Percentiles rank a stretch among this genome's conserved stretches.
Conservation (phyloP, 2,797 vertebrate species). For the Lagocephalus sceleratus region DNA sequence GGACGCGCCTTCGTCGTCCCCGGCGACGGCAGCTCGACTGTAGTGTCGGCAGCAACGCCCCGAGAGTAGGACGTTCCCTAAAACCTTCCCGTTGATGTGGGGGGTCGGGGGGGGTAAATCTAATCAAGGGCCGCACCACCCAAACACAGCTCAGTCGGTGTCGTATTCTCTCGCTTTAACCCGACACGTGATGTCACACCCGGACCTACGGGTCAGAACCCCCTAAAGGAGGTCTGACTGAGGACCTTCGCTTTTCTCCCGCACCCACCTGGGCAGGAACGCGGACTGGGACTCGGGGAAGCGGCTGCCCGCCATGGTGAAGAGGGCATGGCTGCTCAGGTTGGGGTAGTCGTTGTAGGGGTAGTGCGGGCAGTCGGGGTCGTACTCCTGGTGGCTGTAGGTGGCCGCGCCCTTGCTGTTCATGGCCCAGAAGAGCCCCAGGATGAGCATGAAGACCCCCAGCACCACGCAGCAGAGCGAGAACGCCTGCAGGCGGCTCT, state of each 20-base stretch:
- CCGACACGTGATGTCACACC: too few relatives aligned
- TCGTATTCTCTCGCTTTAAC: neutral
- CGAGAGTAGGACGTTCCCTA: too few relatives aligned
- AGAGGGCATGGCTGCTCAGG: constrained; percentile 69
- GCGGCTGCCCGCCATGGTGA: constrained; percentile 66
- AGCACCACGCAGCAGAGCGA: constrained; percentile 81
- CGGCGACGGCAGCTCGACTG: too few relatives aligned
- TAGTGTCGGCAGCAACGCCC: too few relatives aligned
- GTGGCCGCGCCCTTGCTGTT: constrained; percentile 70
- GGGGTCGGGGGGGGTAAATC: neutral
- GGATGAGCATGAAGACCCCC: constrained; percentile 80
- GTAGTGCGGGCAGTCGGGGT: constrained; percentile 67
- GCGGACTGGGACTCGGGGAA: constrained; percentile 79
- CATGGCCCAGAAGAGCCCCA: constrained; percentile 82
- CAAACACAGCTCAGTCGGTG: neutral
- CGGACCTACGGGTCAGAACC: too few relatives aligned
- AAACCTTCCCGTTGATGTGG: neutral
- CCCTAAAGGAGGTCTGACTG: too few relatives aligned
- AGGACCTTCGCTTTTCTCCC: neutral
- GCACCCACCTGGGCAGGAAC: constrained; percentile 75
- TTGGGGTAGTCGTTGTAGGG: constrained; percentile 64
- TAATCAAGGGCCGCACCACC: neutral
- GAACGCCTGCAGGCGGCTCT: constrained; percentile 78
- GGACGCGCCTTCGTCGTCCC: too few relatives aligned
- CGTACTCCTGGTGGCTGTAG: constrained; percentile 68